A percentile compares a stretch with the other conserved stretches of the same genome.
These are phyloP conservation scores for Bucorvus abyssinicus DNA, from an alignment of 2,797 vertebrate genomes.

Conservation along the genomic window DNA sequence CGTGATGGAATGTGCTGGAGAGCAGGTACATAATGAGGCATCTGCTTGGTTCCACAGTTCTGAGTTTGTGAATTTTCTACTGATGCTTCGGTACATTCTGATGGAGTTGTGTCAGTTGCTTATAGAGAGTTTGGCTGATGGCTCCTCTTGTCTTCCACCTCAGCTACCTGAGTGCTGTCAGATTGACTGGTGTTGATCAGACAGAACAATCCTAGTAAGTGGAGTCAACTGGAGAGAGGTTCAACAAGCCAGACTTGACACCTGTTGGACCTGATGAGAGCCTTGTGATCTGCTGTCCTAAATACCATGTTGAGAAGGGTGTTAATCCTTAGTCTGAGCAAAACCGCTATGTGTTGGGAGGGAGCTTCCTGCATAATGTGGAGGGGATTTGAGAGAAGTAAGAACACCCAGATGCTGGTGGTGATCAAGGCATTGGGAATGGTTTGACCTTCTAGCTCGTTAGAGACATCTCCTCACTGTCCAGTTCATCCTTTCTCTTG, in stretches of 20 bases:
- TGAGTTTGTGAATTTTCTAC: background rate
- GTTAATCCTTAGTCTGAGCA: background rate
- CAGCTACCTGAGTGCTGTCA: background rate
- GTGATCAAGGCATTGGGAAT: background rate
- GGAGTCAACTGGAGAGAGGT: background rate
- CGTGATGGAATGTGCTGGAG: background rate
- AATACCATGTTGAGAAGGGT: background rate
- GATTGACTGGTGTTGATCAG: background rate
- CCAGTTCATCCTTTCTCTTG: slow-evolving; percentile 13
- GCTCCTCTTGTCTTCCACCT: background rate
- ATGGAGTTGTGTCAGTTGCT: background rate
- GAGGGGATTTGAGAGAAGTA: background rate
- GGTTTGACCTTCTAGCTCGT: background rate
- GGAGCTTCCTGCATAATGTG: background rate
- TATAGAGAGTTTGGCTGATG: background rate
- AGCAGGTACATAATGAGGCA: background rate
- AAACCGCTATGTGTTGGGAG: background rate
- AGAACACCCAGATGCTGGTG: background rate
- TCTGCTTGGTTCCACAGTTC: background rate
- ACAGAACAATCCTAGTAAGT: background rate
- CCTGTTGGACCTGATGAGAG: background rate
- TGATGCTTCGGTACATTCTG: background rate
- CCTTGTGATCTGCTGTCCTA: background rate
- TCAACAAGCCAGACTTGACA: background rate
- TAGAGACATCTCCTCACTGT: background rate